Evolutionary conservation across 35 echinoderm and acorn worm species (phyloP).

Genomic region (Lytechinus variegatus): DNA sequence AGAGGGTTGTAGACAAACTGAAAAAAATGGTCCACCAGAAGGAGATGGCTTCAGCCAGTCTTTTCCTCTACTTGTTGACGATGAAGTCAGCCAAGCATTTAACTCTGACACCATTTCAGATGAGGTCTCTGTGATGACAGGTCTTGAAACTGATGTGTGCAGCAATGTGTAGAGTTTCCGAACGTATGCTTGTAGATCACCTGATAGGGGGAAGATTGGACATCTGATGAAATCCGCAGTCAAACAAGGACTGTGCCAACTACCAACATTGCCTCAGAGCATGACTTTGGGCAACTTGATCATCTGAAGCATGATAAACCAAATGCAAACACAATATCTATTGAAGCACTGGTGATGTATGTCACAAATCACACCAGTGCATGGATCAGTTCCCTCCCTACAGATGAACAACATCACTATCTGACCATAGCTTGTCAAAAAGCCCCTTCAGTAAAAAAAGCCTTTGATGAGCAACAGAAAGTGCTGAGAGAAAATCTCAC

Average conservation of each 20-base stretch:
- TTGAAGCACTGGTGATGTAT: conserved; percentile 60
- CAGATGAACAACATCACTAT: conserved; percentile 55
- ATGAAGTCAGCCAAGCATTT: conserved; percentile 49
- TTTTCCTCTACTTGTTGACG: conserved; percentile 37
- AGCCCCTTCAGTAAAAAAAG: conserved; percentile 38
- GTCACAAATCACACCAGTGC: conserved; percentile 58
- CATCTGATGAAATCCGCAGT: conserved; percentile 39
- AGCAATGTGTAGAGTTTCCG: conserved; percentile 42
- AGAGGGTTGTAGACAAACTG: conserved; percentile 53
- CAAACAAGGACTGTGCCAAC: conserved; percentile 46
- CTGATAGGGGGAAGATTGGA: conserved; percentile 45
- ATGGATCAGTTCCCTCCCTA: conserved; percentile 41
- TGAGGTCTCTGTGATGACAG: conserved; percentile 40
- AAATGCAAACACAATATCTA: conserved; percentile 56
- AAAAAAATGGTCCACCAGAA: conserved; percentile 42
- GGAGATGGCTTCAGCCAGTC: conserved; percentile 42
- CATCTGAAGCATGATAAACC: conserved; percentile 38
- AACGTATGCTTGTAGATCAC: conserved; percentile 50
- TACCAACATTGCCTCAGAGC: conserved; percentile 58
- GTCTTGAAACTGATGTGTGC: conserved; percentile 55
- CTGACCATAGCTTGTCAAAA: conserved; percentile 47
- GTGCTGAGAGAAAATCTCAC: conserved; percentile 38
- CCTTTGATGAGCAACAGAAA: conserved; percentile 57
- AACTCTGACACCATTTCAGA: conserved; percentile 1
- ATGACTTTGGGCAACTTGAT: conserved; percentile 57